These are phyloP conservation scores for Drosophila maculinotata DNA, from an alignment of 2,888 invertebrate genomes.

Conservation along the genomic window DNA sequence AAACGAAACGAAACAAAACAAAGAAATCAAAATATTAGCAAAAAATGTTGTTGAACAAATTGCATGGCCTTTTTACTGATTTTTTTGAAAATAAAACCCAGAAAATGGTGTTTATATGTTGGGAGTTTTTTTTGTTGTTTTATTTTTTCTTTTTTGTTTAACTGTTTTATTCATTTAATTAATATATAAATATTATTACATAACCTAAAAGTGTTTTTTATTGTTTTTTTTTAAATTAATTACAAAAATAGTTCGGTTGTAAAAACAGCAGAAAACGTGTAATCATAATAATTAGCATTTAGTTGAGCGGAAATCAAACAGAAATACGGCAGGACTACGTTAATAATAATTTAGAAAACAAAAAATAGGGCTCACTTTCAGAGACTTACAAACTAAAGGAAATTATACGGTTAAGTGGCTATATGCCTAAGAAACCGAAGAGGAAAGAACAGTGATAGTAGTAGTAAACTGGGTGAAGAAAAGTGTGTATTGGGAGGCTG, in stretches of 20 bases:
- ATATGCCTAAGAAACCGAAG: slow-evolving; percentile 32
- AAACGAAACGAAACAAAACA: slow-evolving; percentile 25
- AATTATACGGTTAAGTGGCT: slow-evolving; percentile 45
- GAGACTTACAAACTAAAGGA: slow-evolving; percentile 66
- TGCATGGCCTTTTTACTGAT: slow-evolving; percentile 23
- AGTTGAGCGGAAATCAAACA: slow-evolving; percentile 66
- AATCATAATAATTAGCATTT: slow-evolving; percentile 66
- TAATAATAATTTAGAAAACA: slow-evolving; percentile 38
- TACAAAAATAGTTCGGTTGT: slow-evolving; percentile 64
- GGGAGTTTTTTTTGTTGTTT: slow-evolving; percentile 43
- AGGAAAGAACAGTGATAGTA: slow-evolving; percentile 19
- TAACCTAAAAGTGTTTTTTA: slow-evolving; percentile 71
- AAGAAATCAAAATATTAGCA: slow-evolving; percentile 45
- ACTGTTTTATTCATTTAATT: slow-evolving; percentile 78
- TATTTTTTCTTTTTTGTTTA: slow-evolving; percentile 53
- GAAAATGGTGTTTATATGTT: slow-evolving; percentile 49
- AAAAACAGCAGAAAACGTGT: slow-evolving; percentile 57
- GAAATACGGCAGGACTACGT: slow-evolving; percentile 41
- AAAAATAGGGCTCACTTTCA: slow-evolving; percentile 15
- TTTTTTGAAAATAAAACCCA: slow-evolving; percentile 38
- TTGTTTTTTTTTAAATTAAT: slow-evolving; percentile 59
- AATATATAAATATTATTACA: slow-evolving; percentile 80
- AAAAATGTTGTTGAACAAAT: slow-evolving; percentile 44
- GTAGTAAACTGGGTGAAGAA: slow-evolving; percentile 20
- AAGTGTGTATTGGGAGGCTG: slow-evolving; percentile 21